Conservation (phyloP, 2,797 vertebrate genomes). For the Anguilla megastoma region DNA sequence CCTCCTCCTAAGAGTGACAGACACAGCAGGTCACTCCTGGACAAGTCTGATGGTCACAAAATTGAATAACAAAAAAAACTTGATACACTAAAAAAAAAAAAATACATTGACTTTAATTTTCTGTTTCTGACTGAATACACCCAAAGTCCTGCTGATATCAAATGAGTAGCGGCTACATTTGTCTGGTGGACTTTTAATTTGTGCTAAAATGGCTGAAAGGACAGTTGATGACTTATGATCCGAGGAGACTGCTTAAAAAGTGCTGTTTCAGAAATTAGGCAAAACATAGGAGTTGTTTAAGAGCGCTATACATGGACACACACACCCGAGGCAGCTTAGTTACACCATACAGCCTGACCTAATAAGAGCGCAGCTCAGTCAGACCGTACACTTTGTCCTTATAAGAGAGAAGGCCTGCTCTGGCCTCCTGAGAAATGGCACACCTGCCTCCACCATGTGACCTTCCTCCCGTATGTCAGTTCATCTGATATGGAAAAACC, state of each 20-base stretch:
- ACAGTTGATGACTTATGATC: background rate
- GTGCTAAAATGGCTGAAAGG: background rate
- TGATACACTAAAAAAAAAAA: no score
- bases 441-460: background rate
- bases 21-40: background rate
- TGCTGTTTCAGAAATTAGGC: background rate
- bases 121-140: background rate
- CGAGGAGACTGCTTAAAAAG: background rate
- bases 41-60: background rate
- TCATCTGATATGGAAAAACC: background rate
- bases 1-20: slow-evolving; percentile 72
- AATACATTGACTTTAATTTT: background rate
- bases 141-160: background rate
- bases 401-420: background rate
- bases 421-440: background rate
- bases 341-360: no score
- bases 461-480: background rate
- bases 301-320: background rate
- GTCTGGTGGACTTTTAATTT: background rate
- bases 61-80: background rate
- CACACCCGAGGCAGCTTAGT: background rate
- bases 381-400: no score
- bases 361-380: no score
- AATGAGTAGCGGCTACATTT: background rate
- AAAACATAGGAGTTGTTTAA: background rate